Evolutionary conservation across 2,888 invertebrate species (phyloP).

Genomic region (Eupithecia inturbata): DNA sequence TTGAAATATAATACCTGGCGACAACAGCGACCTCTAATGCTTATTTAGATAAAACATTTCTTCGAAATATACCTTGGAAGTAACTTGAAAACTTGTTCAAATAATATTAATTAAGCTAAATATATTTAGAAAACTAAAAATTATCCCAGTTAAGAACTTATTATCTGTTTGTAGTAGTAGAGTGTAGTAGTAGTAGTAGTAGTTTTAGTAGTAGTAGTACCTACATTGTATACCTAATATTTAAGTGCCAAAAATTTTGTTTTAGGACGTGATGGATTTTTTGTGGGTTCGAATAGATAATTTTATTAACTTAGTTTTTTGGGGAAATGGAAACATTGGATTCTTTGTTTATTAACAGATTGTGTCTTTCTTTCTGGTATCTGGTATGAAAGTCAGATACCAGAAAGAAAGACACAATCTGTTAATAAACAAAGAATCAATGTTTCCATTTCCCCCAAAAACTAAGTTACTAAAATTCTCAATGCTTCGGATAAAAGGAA

Average conservation of each 20-base stretch:
- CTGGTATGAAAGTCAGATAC: background rate
- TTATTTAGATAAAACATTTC: background rate
- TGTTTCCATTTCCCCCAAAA: background rate
- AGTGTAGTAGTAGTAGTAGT: too few species aligned
- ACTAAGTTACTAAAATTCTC: too few species aligned
- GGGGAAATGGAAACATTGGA: too few species aligned
- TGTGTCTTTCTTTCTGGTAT: too few species aligned
- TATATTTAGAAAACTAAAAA: background rate
- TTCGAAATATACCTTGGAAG: background rate
- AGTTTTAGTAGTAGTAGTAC: too few species aligned
- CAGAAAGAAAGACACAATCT: background rate
- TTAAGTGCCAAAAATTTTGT: too few species aligned
- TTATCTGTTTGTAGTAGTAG: too few species aligned
- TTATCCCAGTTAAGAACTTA: background rate
- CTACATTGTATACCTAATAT: too few species aligned
- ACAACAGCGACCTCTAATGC: background rate
- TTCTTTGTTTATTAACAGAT: too few species aligned
- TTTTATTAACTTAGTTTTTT: too few species aligned
- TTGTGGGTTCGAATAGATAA: background rate
- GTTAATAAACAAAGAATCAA: background rate
- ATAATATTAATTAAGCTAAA: background rate
- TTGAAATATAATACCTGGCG: background rate
- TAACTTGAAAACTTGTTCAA: background rate
- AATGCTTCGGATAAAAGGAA: too few species aligned
- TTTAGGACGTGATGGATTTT: background rate